phyloP scores from a whole-genome alignment of 2,888 invertebrate species.

The Xestobium rufovillosum region DNA sequence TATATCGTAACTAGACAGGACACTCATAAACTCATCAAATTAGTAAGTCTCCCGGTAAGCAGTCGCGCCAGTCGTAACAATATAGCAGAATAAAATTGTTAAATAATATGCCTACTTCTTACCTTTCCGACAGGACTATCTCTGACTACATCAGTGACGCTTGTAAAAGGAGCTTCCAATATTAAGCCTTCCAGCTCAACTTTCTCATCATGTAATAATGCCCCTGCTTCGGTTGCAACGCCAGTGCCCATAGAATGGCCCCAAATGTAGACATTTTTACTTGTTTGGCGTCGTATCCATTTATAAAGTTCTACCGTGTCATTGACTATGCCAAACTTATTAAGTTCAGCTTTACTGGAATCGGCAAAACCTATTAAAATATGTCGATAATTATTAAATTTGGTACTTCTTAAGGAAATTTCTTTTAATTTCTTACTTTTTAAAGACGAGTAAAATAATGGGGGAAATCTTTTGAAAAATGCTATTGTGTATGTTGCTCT shows the following conservation, averaged over 20 bases:
- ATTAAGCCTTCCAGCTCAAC: conserved; percentile 29
- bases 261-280: conserved; percentile 32
- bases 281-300: conserved; percentile 27
- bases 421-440: not conserved
- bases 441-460: no score
- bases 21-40: no score
- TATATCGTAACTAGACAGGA: no score
- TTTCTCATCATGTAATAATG: conserved; percentile 25
- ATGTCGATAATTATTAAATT: not conserved
- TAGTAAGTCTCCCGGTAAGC: no score
- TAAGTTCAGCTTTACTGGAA: conserved; percentile 28
- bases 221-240: conserved; percentile 27
- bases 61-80: no score
- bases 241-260: conserved; percentile 34
- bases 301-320: conserved; percentile 29
- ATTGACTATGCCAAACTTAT: conserved; percentile 26
- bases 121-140: conserved; percentile 29
- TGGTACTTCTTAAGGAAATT: not conserved
- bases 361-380: conserved; percentile 31
- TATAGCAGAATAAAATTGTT: not conserved
- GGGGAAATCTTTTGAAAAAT: no score
- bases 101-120: conserved; percentile 6
- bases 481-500: no score
- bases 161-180: conserved; percentile 35
- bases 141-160: conserved; percentile 32